Base-by-base conservation (phyloP, 2,888 invertebrate species). In the Drosophila fulvimacula region DNA sequence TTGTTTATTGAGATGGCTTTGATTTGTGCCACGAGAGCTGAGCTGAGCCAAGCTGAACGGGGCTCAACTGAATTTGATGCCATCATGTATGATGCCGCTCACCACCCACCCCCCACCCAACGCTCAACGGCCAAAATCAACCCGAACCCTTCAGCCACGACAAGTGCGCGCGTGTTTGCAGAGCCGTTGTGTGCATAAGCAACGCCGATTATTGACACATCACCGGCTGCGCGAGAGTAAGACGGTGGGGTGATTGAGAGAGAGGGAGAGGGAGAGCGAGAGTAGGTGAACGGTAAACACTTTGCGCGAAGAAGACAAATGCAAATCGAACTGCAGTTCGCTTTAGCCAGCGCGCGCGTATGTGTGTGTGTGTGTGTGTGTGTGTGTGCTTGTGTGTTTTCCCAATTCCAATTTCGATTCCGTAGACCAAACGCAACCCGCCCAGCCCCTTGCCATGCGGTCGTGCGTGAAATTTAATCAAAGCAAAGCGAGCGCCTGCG, bases 391-490 rank as follows among this genome's bases (percentile, higher is more conserved):
- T 59, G 30, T 49, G 36, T 58, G 38, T 53, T n/a, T 53, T 55
- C 39, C 68, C 75, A 69, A 69, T 73, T 58, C 69, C 55, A 73
- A 79, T 52, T 72, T 60, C 77, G 70, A 62, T 66, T 52, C 61
- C 61, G 56, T 49, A 58, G 57, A 34, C 53, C 19, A 42, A 62
- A 21, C 52, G 42, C 19, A 52, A 36, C 57, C 60, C 27, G n/a
- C 56, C 46, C 34, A 24, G 7, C 27, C 34, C 80, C 68, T 70
- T 70, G 57, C 68, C 44, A 67, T 75, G 82, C 79, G 86, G 88
- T 88, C 82, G 82, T 88, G 82, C 82, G 88, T 85, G 88, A 88
- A 82, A 82, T 82, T 82, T 88, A 82, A 88, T 82, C 82, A 82
- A 82, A 79, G 86, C 82, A 72, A 81, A 66, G 64, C 82, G 61